Evolutionary conservation across 2,797 vertebrate genomes (phyloP), one percentile per base, ranked within the genome.

Genomic region (Epinephelus coioides): DNA sequence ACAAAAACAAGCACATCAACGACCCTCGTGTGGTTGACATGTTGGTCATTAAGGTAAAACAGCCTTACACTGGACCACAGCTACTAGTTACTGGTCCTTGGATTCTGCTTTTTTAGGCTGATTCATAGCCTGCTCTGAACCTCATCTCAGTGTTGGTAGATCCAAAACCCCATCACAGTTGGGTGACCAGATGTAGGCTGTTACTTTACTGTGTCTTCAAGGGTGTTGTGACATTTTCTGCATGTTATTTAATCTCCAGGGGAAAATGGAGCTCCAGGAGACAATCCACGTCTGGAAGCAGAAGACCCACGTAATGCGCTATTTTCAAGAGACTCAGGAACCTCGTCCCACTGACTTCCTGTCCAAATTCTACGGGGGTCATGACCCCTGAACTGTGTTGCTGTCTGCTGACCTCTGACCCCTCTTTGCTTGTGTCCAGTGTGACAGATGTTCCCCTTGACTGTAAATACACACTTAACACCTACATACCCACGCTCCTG

Each of bases 221-320:
- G 0, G 4, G 17, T 55, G 46, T 54, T 5, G 17, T 79, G 19
- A 10, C 5, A 0, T 77, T 63, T 62, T 43, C 9, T 67, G 10
- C 44, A 0, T n/a, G 0, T 80, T n/a, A 2, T 89, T 83, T 72
- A 3, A 54, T 43, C 64, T 9, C 0, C 89, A 99, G 98, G 97
- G 98, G 2, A 99, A 99, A 92, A 96, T 99, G 96, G 98, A 99
- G 1, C 96, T 99, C 34, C 88, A 99, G 93, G 98, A 99, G 89
- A 99, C 98, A 0, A 98, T 98, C 77, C 70, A 97, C 0, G 88
- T 98, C 10, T 99, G 98, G 98, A 99, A 99, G 92, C 98, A 99
- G 95, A 95, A 93, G 93, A 98, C 98, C 1, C 98, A 99, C 0
- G 0, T 99, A 15, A 98, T 99, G 98, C 95, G 98, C 25, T 98